Base-by-base conservation (phyloP, 2,888 invertebrate species). In the Oscheius onirici region DNA sequence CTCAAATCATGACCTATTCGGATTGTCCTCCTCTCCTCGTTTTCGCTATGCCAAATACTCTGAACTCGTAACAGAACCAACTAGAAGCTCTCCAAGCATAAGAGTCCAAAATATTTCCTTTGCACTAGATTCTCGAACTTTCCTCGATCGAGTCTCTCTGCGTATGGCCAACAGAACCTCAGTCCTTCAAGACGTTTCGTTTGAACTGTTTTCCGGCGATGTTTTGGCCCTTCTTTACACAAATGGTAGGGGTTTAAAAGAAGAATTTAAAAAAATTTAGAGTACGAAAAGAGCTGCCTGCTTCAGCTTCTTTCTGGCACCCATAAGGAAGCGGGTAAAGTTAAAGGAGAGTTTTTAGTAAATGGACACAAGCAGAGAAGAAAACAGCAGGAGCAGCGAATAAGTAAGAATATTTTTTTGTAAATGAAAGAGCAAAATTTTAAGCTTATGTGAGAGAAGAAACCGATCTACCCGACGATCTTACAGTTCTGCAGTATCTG, bases 171-270 rank as follows among this genome's bases (percentile, higher is more conserved):
- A 79, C 5, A 89, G 92, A 17, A 77, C 82, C 8, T 80, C 86
- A 49, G 88, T 92, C 13, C 90, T 93, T 1, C 92, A 93, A 60
- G 92, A 92, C 3, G 90, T 95, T 10, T 93, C 93, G 34, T 92
- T 95, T 82, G 95, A 96, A 89, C 93, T 93, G 28, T 92, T 93
- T 80, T 95, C 94, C 0, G 95, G 95, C 1, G 95, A 96, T 89
- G 91, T 95, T 54, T 90, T 95, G 84, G 95, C 95, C 2, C 91
- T 96, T 24, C 92, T 96, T 92, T 93, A 95, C 1, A 95, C 95
- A 0, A 87, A 87, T 57, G 89, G 90, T 89, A 72, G 84, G 71
- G 26, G 44, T 22, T 40, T 20, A 3, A 20, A 6, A 15, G 34
- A 34, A 8, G 8, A 6, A 6, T 13, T 52, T 34, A n/a, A n/a